phyloP scores from a whole-genome alignment of 2,888 invertebrate genomes.

The Hydroisotoma schaefferi region DNA sequence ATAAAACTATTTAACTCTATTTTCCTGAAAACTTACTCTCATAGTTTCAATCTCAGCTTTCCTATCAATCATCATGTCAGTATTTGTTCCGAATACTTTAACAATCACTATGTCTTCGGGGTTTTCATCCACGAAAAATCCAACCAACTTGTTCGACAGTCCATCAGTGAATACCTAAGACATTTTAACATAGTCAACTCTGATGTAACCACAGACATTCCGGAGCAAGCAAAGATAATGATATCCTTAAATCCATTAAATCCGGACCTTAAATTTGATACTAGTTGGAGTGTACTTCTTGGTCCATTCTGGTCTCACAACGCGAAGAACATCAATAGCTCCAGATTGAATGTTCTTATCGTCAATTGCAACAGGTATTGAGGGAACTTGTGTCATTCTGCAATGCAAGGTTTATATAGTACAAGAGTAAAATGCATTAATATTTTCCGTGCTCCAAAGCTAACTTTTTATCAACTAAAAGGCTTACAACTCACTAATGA shows the following conservation, averaged over 20 bases:
- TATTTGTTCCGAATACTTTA: constrained; percentile 87
- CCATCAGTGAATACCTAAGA: constrained; percentile 85
- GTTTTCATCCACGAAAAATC: constrained; percentile 61
- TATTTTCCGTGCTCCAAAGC: too few relatives aligned
- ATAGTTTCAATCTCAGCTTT: constrained; percentile 67
- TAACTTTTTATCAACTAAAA: too few relatives aligned
- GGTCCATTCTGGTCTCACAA: constrained; percentile 69
- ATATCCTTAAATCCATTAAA: constrained; percentile 54
- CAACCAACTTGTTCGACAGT: constrained; percentile 86
- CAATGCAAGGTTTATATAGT: too few relatives aligned
- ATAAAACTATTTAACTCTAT: too few relatives aligned
- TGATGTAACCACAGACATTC: background rate
- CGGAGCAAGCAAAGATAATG: background rate
- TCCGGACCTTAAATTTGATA: constrained; percentile 61
- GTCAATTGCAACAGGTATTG: constrained; percentile 62
- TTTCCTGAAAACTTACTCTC: constrained; percentile 25
- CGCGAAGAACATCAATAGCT: constrained; percentile 64
- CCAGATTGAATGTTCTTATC: constrained; percentile 66
- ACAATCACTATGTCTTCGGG: constrained; percentile 72
- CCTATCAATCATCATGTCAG: constrained; percentile 86
- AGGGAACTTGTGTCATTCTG: constrained; percentile 15
- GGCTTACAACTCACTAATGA: too few relatives aligned
- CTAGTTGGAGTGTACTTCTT: constrained; percentile 49
- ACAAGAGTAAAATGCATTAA: too few relatives aligned
- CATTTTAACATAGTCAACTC: background rate